phyloP scores from a whole-genome alignment of 2,888 invertebrate species.

The Hyalella azteca region DNA sequence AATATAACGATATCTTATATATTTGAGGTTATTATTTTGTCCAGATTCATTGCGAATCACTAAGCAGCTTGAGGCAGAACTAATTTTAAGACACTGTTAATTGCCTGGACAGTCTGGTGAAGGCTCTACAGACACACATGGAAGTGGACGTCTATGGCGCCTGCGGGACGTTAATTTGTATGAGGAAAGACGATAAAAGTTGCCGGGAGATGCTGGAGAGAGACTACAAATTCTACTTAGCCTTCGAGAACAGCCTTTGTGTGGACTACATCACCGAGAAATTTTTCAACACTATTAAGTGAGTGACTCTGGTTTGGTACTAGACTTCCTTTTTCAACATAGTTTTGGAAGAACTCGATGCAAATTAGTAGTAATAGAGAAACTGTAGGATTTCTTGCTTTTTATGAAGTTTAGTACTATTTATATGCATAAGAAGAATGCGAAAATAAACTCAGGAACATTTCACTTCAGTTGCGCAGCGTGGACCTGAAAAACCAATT shows the following conservation, averaged over 20 bases:
- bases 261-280: conserved; percentile 13
- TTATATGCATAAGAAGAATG: no score
- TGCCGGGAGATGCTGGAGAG: not conserved
- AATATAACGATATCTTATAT: not conserved
- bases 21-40: not conserved
- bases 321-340: no score
- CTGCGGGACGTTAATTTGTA: not conserved
- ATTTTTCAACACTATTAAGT: not conserved
- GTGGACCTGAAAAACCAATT: no score
- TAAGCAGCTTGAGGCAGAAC: no score
- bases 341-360: no score
- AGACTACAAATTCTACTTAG: conserved; percentile 12
- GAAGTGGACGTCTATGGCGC: conserved; percentile 6
- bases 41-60: not conserved
- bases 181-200: not conserved
- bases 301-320: not conserved
- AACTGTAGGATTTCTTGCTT: no score
- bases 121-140: not conserved
- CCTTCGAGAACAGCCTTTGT: not conserved
- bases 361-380: no score
- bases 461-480: no score
- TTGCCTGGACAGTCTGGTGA: not conserved
- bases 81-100: no score
- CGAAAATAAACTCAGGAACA: no score
- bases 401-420: no score